phyloP scores from a whole-genome alignment of 92 coral and sea anemone species.

The Metridium senile region DNA sequence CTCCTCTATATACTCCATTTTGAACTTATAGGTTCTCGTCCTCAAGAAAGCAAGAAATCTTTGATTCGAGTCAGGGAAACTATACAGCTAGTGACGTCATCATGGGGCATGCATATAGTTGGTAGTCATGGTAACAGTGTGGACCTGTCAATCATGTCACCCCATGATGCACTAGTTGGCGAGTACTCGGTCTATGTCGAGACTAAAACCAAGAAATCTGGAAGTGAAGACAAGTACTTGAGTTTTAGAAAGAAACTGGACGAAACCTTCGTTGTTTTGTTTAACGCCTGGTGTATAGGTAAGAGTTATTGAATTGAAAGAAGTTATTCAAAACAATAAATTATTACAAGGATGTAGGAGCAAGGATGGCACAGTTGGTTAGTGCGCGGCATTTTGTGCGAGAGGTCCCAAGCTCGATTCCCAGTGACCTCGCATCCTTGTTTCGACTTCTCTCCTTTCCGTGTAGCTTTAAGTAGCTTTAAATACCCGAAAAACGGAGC shows the following conservation, averaged over 20 bases:
- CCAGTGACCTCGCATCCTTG: no score
- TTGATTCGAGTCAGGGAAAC: slow-evolving; percentile 54
- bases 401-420: no score
- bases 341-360: no score
- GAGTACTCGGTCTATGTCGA: slow-evolving; percentile 64
- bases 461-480: no score
- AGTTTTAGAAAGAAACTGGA: slow-evolving; percentile 52
- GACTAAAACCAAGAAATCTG: slow-evolving; percentile 42
- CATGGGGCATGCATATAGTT: slow-evolving; percentile 58
- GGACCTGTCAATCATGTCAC: slow-evolving; percentile 51
- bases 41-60: slow-evolving; percentile 70
- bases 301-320: no score
- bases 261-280: slow-evolving; percentile 52
- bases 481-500: no score
- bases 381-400: no score
- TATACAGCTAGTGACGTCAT: slow-evolving; percentile 17
- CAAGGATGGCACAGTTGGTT: no score
- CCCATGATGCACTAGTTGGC: slow-evolving; percentile 73
- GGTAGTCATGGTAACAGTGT: slow-evolving; percentile 35
- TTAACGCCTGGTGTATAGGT: slow-evolving; percentile 89
- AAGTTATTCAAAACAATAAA: no score
- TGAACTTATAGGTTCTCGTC: slow-evolving; percentile 71
- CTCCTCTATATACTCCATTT: no score
- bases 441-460: no score
- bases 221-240: slow-evolving; percentile 26